phyloP scores from a whole-genome alignment of 2,888 invertebrate species.

The Papilio elwesi region DNA sequence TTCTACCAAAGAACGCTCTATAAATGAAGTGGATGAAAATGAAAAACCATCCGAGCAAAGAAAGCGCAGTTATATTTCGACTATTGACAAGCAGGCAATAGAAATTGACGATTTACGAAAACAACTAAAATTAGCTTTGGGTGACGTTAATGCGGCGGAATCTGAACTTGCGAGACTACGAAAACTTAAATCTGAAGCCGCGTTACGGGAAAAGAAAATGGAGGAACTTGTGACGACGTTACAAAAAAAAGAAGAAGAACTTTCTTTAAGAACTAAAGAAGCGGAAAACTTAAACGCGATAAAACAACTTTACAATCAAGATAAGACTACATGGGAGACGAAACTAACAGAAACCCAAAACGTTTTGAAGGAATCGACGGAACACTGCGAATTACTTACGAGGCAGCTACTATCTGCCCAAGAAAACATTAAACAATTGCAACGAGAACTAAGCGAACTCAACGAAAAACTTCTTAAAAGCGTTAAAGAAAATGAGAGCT shows the following conservation, averaged over 20 bases:
- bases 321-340: constrained; percentile 87
- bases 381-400: constrained; percentile 86
- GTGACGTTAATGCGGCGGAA: constrained; percentile 87
- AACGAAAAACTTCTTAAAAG: constrained; percentile 88
- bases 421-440: constrained; percentile 86
- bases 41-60: constrained; percentile 78
- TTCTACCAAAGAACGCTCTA: constrained; percentile 74
- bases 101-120: constrained; percentile 89
- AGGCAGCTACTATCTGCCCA: constrained; percentile 87
- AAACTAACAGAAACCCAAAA: constrained; percentile 88
- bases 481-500: constrained; percentile 90
- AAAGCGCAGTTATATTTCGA: constrained; percentile 81
- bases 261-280: constrained; percentile 88
- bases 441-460: constrained; percentile 87
- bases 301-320: constrained; percentile 85
- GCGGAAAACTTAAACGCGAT: constrained; percentile 86
- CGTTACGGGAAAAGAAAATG: constrained; percentile 89
- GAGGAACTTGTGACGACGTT: constrained; percentile 90
- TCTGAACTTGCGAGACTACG: constrained; percentile 89
- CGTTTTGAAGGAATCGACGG: constrained; percentile 86
- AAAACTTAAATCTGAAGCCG: constrained; percentile 88
- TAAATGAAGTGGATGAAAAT: constrained; percentile 72
- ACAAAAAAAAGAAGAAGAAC: constrained; percentile 90
- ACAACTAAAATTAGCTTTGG: constrained; percentile 86
- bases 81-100: constrained; percentile 86